Evolutionary conservation across 2,797 vertebrate species (phyloP).

Genomic region (Anguilla pacifica): DNA sequence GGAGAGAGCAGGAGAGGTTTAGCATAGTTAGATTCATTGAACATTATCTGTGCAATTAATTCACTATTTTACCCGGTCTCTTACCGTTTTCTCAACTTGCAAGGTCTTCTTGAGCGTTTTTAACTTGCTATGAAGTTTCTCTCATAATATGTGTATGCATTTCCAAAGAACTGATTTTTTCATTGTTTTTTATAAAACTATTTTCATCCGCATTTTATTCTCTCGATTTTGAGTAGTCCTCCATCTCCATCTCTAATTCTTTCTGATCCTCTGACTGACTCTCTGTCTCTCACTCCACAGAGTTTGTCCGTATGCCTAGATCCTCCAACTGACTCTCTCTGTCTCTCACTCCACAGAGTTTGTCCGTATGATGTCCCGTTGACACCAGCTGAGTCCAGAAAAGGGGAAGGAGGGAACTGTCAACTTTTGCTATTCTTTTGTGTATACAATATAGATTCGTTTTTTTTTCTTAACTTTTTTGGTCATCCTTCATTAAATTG

Average conservation of each 20-base stretch:
- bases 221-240: too few relatives aligned
- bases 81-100: too few relatives aligned
- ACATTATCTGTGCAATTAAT: too few relatives aligned
- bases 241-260: too few relatives aligned
- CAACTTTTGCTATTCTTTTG: constrained; percentile 33
- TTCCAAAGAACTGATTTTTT: too few relatives aligned
- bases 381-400: constrained; percentile 37
- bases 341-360: constrained; percentile 57
- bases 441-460: neutral
- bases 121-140: too few relatives aligned
- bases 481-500: neutral
- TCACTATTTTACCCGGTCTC: too few relatives aligned
- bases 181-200: too few relatives aligned
- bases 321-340: constrained; percentile 5
- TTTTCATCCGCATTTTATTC: too few relatives aligned
- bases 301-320: constrained; percentile 64
- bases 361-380: constrained; percentile 72
- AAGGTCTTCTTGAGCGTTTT: too few relatives aligned
- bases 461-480: neutral
- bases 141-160: too few relatives aligned
- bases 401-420: constrained; percentile 3
- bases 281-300: constrained; percentile 47
- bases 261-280: neutral
- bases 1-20: neutral
- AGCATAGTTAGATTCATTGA: too few relatives aligned